A percentile compares a stretch with the other conserved stretches of the same genome.
Conservation (phyloP, 2,797 vertebrate species). For the Tokudaia muenninki region DNA sequence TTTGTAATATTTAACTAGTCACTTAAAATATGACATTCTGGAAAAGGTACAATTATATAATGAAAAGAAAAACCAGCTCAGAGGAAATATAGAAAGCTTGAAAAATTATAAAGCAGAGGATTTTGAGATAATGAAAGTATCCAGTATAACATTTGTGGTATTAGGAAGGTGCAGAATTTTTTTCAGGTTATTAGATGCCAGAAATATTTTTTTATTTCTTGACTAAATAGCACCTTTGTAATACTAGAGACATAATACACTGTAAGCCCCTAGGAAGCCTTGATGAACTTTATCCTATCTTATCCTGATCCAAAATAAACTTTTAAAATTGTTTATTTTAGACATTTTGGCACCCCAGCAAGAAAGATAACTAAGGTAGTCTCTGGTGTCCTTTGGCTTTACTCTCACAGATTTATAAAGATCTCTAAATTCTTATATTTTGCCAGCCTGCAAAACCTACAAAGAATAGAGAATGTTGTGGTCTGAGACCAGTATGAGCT, state of each 20-base stretch:
- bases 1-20: not conserved
- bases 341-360: not conserved
- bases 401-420: not conserved
- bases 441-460: accelerated
- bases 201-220: not conserved
- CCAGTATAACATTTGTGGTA: not conserved
- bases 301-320: not conserved
- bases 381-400: not conserved
- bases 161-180: not conserved
- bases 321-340: not conserved
- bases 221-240: not conserved
- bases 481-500: not conserved
- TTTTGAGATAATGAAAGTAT: not conserved
- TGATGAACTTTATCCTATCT: not conserved
- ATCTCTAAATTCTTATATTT: not conserved
- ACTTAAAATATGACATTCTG: not conserved
- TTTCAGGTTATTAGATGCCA: not conserved
- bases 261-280: not conserved
- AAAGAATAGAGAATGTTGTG: not conserved
- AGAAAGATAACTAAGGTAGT: not conserved
- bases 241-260: not conserved
- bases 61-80: not conserved
- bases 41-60: not conserved
- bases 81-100: not conserved
- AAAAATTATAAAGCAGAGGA: not conserved